Evolutionary conservation across 2,113 vertebrate genomes (phyloP).

Genomic region (Gallinago media): DNA sequence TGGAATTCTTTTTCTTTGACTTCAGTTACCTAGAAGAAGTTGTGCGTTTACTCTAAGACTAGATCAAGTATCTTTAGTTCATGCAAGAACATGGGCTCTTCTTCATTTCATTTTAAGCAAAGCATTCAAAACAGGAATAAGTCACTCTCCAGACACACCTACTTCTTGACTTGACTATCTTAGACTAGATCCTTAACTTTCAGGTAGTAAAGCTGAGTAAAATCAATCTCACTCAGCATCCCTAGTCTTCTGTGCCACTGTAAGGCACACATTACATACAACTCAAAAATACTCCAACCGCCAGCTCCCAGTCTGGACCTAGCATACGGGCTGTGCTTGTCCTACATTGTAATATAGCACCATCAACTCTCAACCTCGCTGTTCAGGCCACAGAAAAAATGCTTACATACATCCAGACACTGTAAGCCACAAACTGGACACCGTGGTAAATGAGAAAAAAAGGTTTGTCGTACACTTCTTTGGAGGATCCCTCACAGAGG

Average conservation of each 20-base stretch:
- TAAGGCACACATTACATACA: neutral
- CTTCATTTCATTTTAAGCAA: neutral
- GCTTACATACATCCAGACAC: neutral
- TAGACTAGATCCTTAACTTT: neutral
- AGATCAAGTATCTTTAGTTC: neutral
- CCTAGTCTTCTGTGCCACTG: neutral
- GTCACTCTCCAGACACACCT: neutral
- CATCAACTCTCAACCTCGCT: neutral
- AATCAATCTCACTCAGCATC: neutral
- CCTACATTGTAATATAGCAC: neutral
- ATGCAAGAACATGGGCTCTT: neutral
- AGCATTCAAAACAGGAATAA: neutral
- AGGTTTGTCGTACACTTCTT: neutral
- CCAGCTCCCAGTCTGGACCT: neutral
- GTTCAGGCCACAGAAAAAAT: neutral
- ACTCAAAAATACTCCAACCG: neutral
- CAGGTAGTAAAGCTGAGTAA: neutral
- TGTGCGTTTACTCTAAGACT: neutral
- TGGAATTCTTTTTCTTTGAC: neutral
- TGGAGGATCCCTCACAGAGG: neutral
- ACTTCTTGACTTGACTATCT: neutral
- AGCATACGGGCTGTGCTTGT: neutral
- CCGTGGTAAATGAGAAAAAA: neutral
- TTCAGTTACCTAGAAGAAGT: neutral
- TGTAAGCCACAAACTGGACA: neutral